Base-by-base conservation (phyloP, 2,113 vertebrate species). In the Centropus bengalensis region DNA sequence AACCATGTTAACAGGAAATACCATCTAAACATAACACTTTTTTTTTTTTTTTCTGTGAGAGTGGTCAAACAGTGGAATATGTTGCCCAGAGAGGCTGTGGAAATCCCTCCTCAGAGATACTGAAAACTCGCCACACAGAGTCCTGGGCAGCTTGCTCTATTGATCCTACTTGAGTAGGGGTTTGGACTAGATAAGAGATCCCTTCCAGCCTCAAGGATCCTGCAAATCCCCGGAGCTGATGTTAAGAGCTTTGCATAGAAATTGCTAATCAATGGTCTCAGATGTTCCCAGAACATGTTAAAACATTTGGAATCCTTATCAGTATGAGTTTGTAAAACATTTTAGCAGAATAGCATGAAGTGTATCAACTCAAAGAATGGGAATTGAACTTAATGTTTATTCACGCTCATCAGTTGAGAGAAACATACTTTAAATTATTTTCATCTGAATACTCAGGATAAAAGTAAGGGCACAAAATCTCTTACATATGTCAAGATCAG, bases 311-410 rank as follows among this genome's bases (percentile, higher is more conserved):
- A 69, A 56, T 86, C 67, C n/a, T 66, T 82, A 36, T 69, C 38
- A 73, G 17, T 85, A 52, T 73, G 40, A 91, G 24, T 73, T 68
- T 73, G 28, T 75, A 76, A 82, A 90, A 44, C 28, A 24, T 79
- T 75, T 38, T 30, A 85, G 66, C n/a, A 86, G 28, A 85, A 71
- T 13, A 82, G 66, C 12, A 45, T 78, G 33, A 85, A 68, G 33
- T 68, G 63, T 75, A 82, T 73, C 70, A 56, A 17, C 47, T 89
- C 44, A 69, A 75, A 68, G 63, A 93, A 69, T 89, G 32, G 82
- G 66, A 92, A 52, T 42, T 56, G 26, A 71, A 75, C 44, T 52
- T 91, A 66, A 76, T 71, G 54, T 89, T 96, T 96, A 92, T 84
- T 89, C 70, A 85, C 62, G 24, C 19, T 94, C 67, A 49, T 91